These are phyloP conservation scores for Theristicus caerulescens DNA, from an alignment of 2,113 vertebrate species.

Conservation along the genomic window DNA sequence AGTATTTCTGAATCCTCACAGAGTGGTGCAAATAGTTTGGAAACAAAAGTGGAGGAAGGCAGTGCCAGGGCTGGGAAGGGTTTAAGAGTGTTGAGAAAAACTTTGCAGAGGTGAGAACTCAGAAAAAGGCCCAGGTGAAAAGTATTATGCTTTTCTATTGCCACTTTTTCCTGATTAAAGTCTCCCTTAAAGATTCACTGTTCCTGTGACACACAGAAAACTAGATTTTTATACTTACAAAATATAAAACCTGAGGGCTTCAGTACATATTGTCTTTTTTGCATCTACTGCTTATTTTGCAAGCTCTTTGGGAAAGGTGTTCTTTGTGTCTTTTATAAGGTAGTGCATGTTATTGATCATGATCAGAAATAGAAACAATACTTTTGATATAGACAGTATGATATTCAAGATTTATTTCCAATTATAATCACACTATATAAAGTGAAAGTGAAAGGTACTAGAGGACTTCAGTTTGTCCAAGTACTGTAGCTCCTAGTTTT, in stretches of 20 bases:
- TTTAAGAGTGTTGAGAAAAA: not conserved
- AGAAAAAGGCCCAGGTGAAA: not conserved
- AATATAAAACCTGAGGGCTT: not conserved
- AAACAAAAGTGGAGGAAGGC: not conserved
- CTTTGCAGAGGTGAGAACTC: not conserved
- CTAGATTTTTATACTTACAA: not conserved
- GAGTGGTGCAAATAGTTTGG: not conserved
- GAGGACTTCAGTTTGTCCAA: not conserved
- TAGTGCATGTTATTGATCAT: not conserved
- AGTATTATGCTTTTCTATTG: not conserved
- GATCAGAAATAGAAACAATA: not conserved
- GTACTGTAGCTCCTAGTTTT: not conserved
- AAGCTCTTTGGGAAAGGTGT: not conserved
- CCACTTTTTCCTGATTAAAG: not conserved
- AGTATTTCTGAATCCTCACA: not conserved
- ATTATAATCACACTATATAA: not conserved
- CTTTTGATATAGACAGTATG: not conserved
- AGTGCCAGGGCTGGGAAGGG: not conserved
- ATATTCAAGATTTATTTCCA: not conserved
- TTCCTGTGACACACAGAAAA: not conserved
- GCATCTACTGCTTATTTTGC: not conserved
- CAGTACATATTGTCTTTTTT: not conserved
- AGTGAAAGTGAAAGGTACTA: not conserved
- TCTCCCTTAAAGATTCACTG: not conserved
- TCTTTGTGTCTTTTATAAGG: not conserved